Base-by-base conservation (phyloP, 1,140 invertebrate genomes). In the Drosophila dunni region DNA sequence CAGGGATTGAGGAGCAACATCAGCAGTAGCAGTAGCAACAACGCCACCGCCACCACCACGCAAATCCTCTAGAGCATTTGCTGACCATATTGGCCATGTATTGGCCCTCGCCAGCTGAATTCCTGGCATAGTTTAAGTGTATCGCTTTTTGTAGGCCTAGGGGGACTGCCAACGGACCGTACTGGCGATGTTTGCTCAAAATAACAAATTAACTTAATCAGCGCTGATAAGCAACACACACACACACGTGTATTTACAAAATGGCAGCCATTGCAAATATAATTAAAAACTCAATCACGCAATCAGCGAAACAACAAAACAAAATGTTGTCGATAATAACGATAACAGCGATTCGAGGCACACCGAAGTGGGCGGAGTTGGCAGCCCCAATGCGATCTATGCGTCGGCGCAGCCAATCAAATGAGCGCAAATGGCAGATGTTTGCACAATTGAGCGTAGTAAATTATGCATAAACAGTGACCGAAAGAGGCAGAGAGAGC, bases 41-140 rank as follows among this genome's bases (percentile, higher is more conserved):
- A 36, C 51, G 17, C 17, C 40, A 45, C n/a, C 44, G 42, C 56
- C 9, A 42, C 65, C 75, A 75, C 83, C 83, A 88, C 79, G 83
- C 83, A 88, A 88, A 88, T 88, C 83, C 83, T 88, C 83, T 88
- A 88, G 83, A 88, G 83, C 83, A 89, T 88, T 86, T 75, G 61
- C 82, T 89, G 83, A 79, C 83, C 83, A 88, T 88, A 88, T 86
- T 86, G 36, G 36, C 36, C 36, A 38, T 38, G 24, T 29, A 38
- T 42, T 42, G 83, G 84, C 84, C 57, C 58, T 68, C 40, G 65
- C 62, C 71, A 75, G 48, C 63, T 69, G 54, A 80, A 88, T 88
- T 88, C 83, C 77, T 83, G 76, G 80, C 83, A 88, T 88, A 83
- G 84, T 89, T 88, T 61, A 89, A 88, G 83, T 88, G 83, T 88